phyloP scores from a whole-genome alignment of 2,113 vertebrate genomes.

The Camelus dromedarius region DNA sequence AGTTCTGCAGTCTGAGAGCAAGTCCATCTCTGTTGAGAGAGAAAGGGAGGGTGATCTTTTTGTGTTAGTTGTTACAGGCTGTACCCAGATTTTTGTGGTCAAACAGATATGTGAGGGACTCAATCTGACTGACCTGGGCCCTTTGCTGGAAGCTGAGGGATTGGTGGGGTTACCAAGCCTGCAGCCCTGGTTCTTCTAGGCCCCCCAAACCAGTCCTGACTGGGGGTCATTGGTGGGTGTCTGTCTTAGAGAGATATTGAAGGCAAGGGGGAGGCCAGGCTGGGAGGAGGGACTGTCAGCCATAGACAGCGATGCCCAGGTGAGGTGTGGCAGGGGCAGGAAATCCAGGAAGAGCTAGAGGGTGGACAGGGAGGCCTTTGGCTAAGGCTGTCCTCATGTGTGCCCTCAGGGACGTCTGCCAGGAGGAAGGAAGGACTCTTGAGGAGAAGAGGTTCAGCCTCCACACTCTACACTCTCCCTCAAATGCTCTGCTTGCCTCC shows the following conservation, averaged over 20 bases:
- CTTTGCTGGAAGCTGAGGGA: background rate
- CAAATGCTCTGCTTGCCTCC: background rate
- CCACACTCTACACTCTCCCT: no score
- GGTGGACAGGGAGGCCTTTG: background rate
- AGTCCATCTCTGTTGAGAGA: background rate
- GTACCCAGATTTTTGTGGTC: background rate
- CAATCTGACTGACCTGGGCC: background rate
- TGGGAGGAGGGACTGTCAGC: background rate
- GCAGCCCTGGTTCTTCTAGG: background rate
- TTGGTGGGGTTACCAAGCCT: background rate
- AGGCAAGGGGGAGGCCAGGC: background rate
- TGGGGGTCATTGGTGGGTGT: background rate
- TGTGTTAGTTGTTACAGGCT: background rate
- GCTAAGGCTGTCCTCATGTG: background rate
- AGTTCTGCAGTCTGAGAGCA: conserved; percentile 52
- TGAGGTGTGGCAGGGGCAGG: background rate
- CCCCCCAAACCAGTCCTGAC: background rate
- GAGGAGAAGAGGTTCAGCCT: background rate
- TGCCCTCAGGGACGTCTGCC: no score
- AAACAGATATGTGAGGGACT: background rate
- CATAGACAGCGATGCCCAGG: background rate
- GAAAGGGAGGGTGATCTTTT: background rate
- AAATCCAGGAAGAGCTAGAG: background rate
- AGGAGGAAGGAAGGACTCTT: background rate
- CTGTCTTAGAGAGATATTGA: background rate